These are phyloP conservation scores for Ariolimax columbianus DNA, from an alignment of 2,888 invertebrate genomes.

Conservation along the genomic window DNA sequence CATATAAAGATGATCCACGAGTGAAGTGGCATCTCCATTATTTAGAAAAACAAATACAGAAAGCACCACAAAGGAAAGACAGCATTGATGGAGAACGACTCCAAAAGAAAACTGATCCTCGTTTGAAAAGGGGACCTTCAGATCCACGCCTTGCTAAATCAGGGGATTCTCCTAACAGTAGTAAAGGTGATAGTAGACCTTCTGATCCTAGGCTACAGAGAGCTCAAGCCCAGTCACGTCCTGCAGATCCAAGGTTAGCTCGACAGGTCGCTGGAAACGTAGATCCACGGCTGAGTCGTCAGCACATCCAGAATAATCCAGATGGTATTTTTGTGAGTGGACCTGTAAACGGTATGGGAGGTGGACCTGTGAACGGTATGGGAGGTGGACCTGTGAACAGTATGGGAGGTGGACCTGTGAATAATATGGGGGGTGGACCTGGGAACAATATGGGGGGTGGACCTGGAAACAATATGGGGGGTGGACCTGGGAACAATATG, in stretches of 20 bases:
- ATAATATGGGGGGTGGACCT: slow-evolving; percentile 11
- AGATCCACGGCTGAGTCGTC: slow-evolving; percentile 44
- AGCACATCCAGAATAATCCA: slow-evolving; percentile 39
- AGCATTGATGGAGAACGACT: slow-evolving; percentile 34
- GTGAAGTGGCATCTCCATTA: slow-evolving; percentile 60
- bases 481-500: background rate
- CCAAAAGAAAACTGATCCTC: slow-evolving; percentile 54
- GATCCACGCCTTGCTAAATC: slow-evolving; percentile 45
- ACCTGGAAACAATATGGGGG: background rate
- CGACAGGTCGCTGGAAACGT: slow-evolving; percentile 31
- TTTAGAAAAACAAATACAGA: slow-evolving; percentile 38
- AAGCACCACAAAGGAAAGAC: slow-evolving; percentile 22
- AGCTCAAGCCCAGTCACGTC: slow-evolving; percentile 7
- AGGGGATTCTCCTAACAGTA: slow-evolving; percentile 37
- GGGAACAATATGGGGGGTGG: slow-evolving; percentile 23
- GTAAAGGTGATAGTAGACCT: background rate
- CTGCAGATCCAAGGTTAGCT: slow-evolving; percentile 37
- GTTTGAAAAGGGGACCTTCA: slow-evolving; percentile 39
- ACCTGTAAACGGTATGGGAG: slow-evolving; percentile 10
- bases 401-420: slow-evolving; percentile 5
- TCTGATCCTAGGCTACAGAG: slow-evolving; percentile 45
- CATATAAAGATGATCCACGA: slow-evolving; percentile 68
- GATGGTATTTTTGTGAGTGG: slow-evolving; percentile 24
- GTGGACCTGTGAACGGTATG: slow-evolving; percentile 14
- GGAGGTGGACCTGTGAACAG: background rate